A percentile compares a stretch with the other conserved stretches of the same genome.
Conservation (phyloP, 2,888 invertebrate species). For the Sisyra nigra region DNA sequence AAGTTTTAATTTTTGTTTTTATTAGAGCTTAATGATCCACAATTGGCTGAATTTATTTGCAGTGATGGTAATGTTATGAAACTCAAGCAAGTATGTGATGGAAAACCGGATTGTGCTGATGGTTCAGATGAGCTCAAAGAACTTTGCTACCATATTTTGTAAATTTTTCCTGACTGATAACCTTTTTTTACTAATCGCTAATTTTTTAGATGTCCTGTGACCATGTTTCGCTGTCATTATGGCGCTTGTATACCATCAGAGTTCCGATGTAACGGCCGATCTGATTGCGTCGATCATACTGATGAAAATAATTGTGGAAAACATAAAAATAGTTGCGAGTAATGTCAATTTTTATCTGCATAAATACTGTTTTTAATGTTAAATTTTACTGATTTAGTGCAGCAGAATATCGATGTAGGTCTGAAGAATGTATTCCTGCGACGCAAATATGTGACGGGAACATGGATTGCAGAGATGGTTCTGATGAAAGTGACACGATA, state of each 20-base stretch:
- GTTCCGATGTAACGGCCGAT: slow-evolving; percentile 18
- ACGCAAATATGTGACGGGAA: slow-evolving; percentile 15
- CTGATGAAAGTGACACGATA: slow-evolving; percentile 15
- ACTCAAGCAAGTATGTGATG: slow-evolving; percentile 15
- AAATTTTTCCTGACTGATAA: slow-evolving; percentile 3
- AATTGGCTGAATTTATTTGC: slow-evolving; percentile 15
- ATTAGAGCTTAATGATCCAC: background rate
- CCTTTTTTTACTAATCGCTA: too few relatives aligned
- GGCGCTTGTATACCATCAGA: slow-evolving; percentile 20
- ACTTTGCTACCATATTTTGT: slow-evolving; percentile 19
- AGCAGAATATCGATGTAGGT: slow-evolving; percentile 16
- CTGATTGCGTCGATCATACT: slow-evolving; percentile 19
- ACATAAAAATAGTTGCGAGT: slow-evolving; percentile 14
- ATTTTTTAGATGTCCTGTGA: slow-evolving; percentile 14
- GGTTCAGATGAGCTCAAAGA: slow-evolving; percentile 24
- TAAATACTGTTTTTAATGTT: background rate
- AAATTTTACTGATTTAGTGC: slow-evolving; percentile 10
- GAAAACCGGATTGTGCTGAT: slow-evolving; percentile 23
- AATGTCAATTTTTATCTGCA: slow-evolving; percentile 7
- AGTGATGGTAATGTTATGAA: slow-evolving; percentile 14
- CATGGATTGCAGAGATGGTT: slow-evolving; percentile 15
- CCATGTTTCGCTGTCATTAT: slow-evolving; percentile 21
- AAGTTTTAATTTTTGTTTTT: too few relatives aligned
- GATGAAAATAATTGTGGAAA: slow-evolving; percentile 18
- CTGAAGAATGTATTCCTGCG: slow-evolving; percentile 14